phyloP scores from a whole-genome alignment of 2,888 invertebrate species.

The Drosophila robusta region DNA sequence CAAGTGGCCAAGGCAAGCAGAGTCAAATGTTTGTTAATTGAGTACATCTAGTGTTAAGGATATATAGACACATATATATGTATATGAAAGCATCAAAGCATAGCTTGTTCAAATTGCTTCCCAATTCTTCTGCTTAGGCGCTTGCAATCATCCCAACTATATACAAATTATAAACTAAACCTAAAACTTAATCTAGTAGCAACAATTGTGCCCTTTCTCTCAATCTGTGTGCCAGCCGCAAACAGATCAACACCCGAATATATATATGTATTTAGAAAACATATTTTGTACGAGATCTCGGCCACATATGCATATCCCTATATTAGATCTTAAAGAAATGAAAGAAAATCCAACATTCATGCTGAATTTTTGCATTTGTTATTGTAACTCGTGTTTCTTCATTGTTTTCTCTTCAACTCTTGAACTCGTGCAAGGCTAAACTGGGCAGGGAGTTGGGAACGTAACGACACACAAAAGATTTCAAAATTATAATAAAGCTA shows the following conservation, averaged over 20 bases:
- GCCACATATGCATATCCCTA: conserved; percentile 55
- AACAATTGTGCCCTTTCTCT: conserved; percentile 18
- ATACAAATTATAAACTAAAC: conserved; percentile 4
- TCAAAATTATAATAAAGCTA: conserved; percentile 24
- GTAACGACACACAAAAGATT: conserved; percentile 3
- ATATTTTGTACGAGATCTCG: conserved; percentile 61
- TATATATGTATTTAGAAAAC: conserved; percentile 2
- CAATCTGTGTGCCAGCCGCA: conserved; percentile 1
- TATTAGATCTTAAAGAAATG: conserved; percentile 33
- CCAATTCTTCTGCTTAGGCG: conserved; percentile 51
- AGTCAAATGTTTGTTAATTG: conserved; percentile 19
- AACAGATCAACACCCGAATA: conserved; percentile 3
- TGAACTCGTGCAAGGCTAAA: conserved; percentile 1
- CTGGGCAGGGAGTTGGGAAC: neutral
- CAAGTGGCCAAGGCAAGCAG: conserved; percentile 37
- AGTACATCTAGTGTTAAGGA: conserved; percentile 25
- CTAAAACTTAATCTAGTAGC: conserved; percentile 28
- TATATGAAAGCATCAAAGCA: conserved; percentile 45
- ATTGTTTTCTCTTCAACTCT: conserved; percentile 7
- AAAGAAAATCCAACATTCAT: conserved; percentile 22
- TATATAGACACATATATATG: conserved; percentile 5
- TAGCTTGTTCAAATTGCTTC: conserved; percentile 61
- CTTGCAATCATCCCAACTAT: conserved; percentile 44
- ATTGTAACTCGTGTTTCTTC: conserved; percentile 39
- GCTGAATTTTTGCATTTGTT: conserved; percentile 63